Evolutionary conservation across 2,113 vertebrate species (phyloP), one percentile per base, ranked within the genome.

Genomic region (Myotis lucifugus): DNA sequence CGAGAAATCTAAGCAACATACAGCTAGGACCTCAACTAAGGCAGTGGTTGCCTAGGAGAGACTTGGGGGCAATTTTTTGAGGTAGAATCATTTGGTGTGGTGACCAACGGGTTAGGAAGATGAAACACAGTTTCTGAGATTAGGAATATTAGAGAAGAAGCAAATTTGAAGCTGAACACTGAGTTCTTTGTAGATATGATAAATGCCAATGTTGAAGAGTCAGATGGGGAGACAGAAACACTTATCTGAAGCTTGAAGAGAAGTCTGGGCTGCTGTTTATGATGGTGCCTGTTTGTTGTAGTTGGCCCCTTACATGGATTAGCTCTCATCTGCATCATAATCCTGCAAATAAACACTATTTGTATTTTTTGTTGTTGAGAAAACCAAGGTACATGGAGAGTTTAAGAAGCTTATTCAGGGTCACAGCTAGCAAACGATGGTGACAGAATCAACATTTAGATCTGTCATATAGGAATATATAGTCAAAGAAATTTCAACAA

Each of bases 401-500:
- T 27, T 84, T 85, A 46, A 64, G 87, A 84, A 77, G 12, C 64
- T 84, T 52, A 37, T n/a, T 92, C 42, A 72, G 34, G 66, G 29
- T 74, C 59, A 77, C 10, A 81, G 34, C 66, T 73, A 85, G 42
- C 50, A 85, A 42, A 27, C 69, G 7, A 12, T 70, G 67, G 79
- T 89, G 42, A 77, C 40, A 79, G 73, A 90, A 82, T 89, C 42
- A 48, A 69, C 85, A 82, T 90, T 86, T 86, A 78, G 34, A 72
- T 91, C 77, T 91, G 21, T 77, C 17, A 3, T 86, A 8, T 34
- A 82, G 25, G 54, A 88, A 86, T 52, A 85, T 23, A n/a, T 23
- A 61, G 50, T 86, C 67, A 94, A 90, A 61, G 61, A 77, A 85
- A 42, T 72, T 48, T 50, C 34, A 94, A 3, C 27, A 93, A 40